Evolutionary conservation across 1,140 invertebrate genomes (phyloP), one percentile per base, ranked within the genome.

Genomic region (Cydia amplana): DNA sequence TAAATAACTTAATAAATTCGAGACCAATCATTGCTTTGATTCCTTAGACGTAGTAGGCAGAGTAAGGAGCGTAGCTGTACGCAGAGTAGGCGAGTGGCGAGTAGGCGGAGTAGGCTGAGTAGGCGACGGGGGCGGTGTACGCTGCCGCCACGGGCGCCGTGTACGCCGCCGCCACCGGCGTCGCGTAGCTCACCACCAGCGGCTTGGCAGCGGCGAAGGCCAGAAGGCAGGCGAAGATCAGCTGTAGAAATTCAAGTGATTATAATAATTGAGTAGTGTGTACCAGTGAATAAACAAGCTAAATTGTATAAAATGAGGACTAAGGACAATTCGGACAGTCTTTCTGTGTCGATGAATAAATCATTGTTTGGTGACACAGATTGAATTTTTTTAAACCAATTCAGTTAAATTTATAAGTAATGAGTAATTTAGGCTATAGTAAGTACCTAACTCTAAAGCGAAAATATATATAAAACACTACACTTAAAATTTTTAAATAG

Each of bases 181-280:
- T 78, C 4, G 90, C 82, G 81, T 93, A 93, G 75, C 81, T 81
- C 74, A 88, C 78, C 32, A 93, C 86, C 75, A 91, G 86, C 9
- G 94, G 94, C 83, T 93, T 93, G 79, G 94, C 94, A 46, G 84
- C 79, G 43, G 93, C 92, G 78, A 93, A 85, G 65, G 93, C 93
- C 88, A 94, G 78, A 74, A 94, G 80, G 81, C 93, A 92, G 81
- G 91, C 87, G 78, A 94, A 90, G 80, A 94, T 86, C 81, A 94
- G 82, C 94, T 95, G 81, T 3, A 88, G 87, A 79, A 77, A 84
- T 75, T 40, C 76, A 78, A 79, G 32, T 14, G 67, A 72, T 72
- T 74, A 32, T 40, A n/a, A 16, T 70, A 32, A 67, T 55, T 25
- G 3, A n/a, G 7, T n/a, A 55, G 16, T 16, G 49, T 51, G 49